A percentile compares a stretch with the other conserved stretches of the same genome.
These are phyloP conservation scores for Pangasius macronema DNA, from an alignment of 2,797 vertebrate genomes.

Conservation along the genomic window DNA sequence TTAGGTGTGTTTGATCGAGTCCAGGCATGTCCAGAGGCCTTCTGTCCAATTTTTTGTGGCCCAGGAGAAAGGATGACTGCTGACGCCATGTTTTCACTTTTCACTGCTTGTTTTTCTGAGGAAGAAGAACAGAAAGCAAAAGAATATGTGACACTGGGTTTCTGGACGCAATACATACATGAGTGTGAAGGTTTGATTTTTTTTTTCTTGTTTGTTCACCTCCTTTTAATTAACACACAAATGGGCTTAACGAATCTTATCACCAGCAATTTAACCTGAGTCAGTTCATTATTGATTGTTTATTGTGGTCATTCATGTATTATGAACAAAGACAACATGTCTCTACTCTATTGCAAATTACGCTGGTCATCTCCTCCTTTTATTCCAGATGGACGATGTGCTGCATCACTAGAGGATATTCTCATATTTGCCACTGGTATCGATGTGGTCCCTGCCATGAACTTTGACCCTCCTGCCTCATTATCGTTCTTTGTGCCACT, in stretches of 20 bases:
- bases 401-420: conserved; percentile 83
- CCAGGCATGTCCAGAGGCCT: conserved; percentile 78
- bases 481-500: conserved; percentile 76
- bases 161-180: conserved; percentile 85
- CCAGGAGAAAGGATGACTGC: conserved; percentile 74
- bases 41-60: conserved; percentile 79
- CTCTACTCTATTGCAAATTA: neutral
- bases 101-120: conserved; percentile 71
- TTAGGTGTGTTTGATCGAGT: conserved; percentile 88
- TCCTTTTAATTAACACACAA: neutral
- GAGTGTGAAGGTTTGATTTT: conserved; percentile 81
- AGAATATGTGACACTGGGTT: conserved; percentile 67
- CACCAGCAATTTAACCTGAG: neutral
- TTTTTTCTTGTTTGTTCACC: neutral
- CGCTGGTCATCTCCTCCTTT: neutral
- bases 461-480: conserved; percentile 79
- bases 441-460: conserved; percentile 73
- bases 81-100: conserved; percentile 73
- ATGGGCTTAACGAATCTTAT: neutral
- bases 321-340: neutral
- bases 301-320: neutral
- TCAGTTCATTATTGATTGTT: neutral
- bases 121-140: conserved; percentile 58
- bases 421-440: conserved; percentile 81
- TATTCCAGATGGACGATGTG: conserved; percentile 79